Evolutionary conservation across 2,888 invertebrate species (phyloP).

Genomic region (Caenorhabditis sinica): DNA sequence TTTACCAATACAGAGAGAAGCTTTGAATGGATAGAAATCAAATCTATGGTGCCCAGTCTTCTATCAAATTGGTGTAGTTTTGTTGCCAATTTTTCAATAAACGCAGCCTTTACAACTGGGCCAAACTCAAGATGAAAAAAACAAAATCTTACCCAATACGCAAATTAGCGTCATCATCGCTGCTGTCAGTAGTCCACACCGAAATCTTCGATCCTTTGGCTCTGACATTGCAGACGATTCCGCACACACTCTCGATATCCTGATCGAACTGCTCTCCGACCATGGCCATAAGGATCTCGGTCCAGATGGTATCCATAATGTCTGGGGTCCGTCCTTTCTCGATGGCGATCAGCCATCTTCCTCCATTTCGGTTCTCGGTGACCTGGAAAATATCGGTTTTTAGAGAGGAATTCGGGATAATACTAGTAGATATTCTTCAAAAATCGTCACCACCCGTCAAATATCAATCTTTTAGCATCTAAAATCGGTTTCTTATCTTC

Average conservation of each 20-base stretch:
- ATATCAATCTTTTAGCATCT: too few relatives aligned
- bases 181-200: conserved; percentile 93
- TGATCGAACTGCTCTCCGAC: conserved; percentile 97
- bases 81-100: not conserved
- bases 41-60: too few relatives aligned
- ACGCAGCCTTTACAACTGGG: too few relatives aligned
- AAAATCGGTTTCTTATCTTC: too few relatives aligned
- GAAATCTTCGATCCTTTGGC: conserved; percentile 93
- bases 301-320: conserved; percentile 81
- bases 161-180: conserved; percentile 87
- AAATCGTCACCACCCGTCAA: too few relatives aligned
- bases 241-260: conserved; percentile 87
- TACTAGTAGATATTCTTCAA: too few relatives aligned
- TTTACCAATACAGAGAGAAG: too few relatives aligned
- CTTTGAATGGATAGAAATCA: too few relatives aligned
- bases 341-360: conserved; percentile 85
- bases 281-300: conserved; percentile 88
- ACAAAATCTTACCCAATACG: conserved; percentile 80
- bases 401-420: too few relatives aligned
- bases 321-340: conserved; percentile 70
- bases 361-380: conserved; percentile 85
- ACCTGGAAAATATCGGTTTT: conserved; percentile 80
- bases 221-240: conserved; percentile 92
- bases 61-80: too few relatives aligned
- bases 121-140: not conserved